Evolutionary conservation across 2,113 vertebrate genomes (phyloP), one percentile per base, ranked within the genome.

Genomic region (Genyomyrus donnyi): DNA sequence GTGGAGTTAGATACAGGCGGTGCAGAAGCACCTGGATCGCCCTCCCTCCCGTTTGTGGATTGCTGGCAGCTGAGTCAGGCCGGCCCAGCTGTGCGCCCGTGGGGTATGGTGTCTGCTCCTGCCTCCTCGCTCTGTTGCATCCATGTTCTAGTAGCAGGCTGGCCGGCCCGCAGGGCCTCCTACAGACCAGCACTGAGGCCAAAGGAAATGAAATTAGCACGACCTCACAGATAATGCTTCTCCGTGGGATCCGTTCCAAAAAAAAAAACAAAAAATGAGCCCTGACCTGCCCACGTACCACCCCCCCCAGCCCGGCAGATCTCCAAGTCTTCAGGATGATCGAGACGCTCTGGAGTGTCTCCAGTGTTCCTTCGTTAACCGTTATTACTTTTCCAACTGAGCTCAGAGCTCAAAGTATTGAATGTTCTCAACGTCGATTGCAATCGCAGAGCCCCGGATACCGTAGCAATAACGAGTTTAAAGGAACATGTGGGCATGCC

Each of bases 1-100:
- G 70, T 42, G 70, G 70, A 7, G 70, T 77, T 80, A 80, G 74
- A 80, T 42, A 90, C 56, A 53, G 89, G 74, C 88, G 89, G 90
- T 90, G 74, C 56, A 92, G 88, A 90, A 85, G 91, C 94, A 94
- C 94, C 95, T 95, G 95, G 92, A 95, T 91, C 92, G 89, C 77
- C 13, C 50, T 13, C 49, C 87, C 90, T 85, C 89, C 89, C 94
- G 93, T 93, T 93, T 91, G 91, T 93, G 92, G 94, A 88, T 93
- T 89, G 85, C 87, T 93, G 93, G 94, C 95, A 95, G 95, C 95
- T 95, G 96, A 95, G 95, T 93, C 92, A 92, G 89, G 92, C 91
- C 90, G 90, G 91, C 95, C 93, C 95, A 96, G 95, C 95, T 96
- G 95, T 92, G 93, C 92, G 93, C 93, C 95, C 92, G 94, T 92